Percentiles rank a stretch among this genome's conserved stretches.
Evolutionary conservation across 2,797 vertebrate genomes (phyloP).

Genomic region (Falco biarmicus): DNA sequence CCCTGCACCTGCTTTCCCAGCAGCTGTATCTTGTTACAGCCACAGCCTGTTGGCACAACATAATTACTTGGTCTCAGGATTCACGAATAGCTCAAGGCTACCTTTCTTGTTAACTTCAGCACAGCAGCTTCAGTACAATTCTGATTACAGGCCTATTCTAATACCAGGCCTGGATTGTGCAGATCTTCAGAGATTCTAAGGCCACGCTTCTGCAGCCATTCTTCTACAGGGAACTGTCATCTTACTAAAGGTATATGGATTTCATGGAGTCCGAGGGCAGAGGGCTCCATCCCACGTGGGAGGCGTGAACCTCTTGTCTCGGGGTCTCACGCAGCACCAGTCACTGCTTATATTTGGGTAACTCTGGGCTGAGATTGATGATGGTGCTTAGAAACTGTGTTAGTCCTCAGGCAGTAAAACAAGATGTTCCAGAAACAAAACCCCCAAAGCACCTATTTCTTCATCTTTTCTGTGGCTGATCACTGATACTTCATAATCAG

Average conservation of each 20-base stretch:
- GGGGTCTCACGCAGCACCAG: fast-evolving
- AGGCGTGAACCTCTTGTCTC: background rate
- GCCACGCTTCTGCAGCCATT: no score
- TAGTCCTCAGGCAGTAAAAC: background rate
- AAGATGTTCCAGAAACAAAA: background rate
- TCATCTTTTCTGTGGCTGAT: background rate
- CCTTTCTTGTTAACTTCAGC: no score
- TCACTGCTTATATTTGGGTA: background rate
- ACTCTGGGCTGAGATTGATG: background rate
- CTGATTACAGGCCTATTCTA: no score
- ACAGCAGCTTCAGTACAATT: no score
- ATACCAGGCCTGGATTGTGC: no score
- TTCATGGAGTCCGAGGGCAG: fast-evolving
- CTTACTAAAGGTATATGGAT: background rate
- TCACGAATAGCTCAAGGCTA: no score
- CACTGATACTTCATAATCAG: background rate
- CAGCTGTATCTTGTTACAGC: no score
- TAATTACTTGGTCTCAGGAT: no score
- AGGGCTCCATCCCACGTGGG: background rate
- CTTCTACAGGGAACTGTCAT: background rate
- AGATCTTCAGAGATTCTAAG: no score
- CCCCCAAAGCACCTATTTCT: fast-evolving
- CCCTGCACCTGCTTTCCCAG: no score
- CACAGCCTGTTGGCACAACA: no score
- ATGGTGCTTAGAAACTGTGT: background rate